phyloP scores from a whole-genome alignment of 2,113 vertebrate species.

The Cyphomyrus plagiostoma region DNA sequence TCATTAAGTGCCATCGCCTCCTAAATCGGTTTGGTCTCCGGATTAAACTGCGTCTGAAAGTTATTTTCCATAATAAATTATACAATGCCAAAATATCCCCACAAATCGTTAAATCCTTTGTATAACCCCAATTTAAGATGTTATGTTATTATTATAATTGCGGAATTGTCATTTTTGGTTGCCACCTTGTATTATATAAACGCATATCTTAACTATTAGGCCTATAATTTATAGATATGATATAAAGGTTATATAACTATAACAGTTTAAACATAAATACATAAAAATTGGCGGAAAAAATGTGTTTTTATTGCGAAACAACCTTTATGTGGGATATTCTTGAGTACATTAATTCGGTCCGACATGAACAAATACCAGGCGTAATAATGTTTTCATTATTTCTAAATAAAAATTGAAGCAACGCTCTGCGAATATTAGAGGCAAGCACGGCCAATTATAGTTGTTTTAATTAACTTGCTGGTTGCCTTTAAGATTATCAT shows the following conservation, averaged over 20 bases:
- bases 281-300: background rate
- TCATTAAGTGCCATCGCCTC: background rate
- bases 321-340: conserved; percentile 20
- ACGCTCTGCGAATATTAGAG: conserved; percentile 61
- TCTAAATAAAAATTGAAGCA: conserved; percentile 54
- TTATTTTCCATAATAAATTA: background rate
- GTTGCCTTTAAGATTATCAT: conserved; percentile 67
- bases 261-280: background rate
- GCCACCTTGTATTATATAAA: background rate
- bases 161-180: background rate
- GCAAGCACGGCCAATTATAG: conserved; percentile 69
- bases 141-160: background rate
- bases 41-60: background rate
- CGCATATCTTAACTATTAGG: background rate
- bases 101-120: background rate
- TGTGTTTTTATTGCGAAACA: background rate
- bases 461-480: conserved; percentile 72
- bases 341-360: conserved; percentile 37
- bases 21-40: background rate
- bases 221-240: background rate
- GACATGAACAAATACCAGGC: conserved; percentile 33
- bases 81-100: background rate
- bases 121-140: background rate
- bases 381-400: conserved; percentile 57
- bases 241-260: background rate